Base-by-base conservation (phyloP, 2,888 invertebrate species). In the Neocrepidodera transversa region DNA sequence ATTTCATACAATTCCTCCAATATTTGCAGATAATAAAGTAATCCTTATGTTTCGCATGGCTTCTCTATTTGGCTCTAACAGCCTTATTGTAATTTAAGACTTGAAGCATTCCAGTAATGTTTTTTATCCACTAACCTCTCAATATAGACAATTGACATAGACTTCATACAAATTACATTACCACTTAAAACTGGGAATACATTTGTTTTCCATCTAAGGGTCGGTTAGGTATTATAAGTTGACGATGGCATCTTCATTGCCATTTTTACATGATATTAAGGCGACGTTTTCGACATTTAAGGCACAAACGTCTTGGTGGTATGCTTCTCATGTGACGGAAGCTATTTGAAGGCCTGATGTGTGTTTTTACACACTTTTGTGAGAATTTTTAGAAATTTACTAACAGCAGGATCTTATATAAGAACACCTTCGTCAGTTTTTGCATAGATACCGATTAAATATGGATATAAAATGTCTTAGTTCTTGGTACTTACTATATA, bases 241-340 rank as follows among this genome's bases (percentile, higher is more conserved):
- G 66, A 68, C 67, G 62, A 66, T 64, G 69, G 71, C 67, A 70
- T 71, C 70, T 71, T 70, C 67, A 71, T 71, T 62, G 68, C 67
- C 67, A 70, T 68, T 69, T 71, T 71, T 68, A 68, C 71, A 70
- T 71, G 70, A 69, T 67, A 64, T 63, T 67, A 68, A 68, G 69
- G 68, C 65, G 28, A 63, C 55, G 60, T 66, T 68, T 68, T 68
- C 62, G 55, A 65, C 69, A 50, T 68, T 56, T 66, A 70, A 53
- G 68, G 67, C 51, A 60, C 53, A 64, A 65, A 60, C 68, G 59
- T 63, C 61, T 62, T 56, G 52, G 60, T 56, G 61, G 65, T 64
- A 70, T 70, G 67, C 62, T 57, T 63, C 61, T 67, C 67, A 66
- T 66, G 66, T 68, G 68, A 66, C 67, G 68, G 63, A 65, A 63